Evolutionary conservation across 2,888 invertebrate species (phyloP), one percentile per base, ranked within the genome.

Genomic region (Stenoptilia bipunctidactyla): DNA sequence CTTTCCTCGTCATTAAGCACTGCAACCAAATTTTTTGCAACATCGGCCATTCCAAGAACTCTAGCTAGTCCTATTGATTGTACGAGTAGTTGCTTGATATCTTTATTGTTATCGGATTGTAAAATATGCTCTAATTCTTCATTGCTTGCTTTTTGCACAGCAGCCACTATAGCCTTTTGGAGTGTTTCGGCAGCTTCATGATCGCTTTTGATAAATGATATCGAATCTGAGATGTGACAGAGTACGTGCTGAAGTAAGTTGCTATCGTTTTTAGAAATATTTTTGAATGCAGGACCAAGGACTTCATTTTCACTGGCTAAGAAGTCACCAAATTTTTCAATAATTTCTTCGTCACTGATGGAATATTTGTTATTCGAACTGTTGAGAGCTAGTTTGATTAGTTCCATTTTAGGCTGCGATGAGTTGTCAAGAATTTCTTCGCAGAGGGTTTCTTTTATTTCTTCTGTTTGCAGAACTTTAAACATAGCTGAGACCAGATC

Each of bases 51-150:
- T 2, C 90, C 90, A 13, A 92, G 69, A 35, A 91, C 88, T 66
- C 85, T 88, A 0, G 92, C 91, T 13, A 92, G 77, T 14, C 90
- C 89, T 0, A 88, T 79, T 0, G 91, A 90, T 62, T 92, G 90
- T 2, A 86, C 66, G 8, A 91, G 69, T 46, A 85, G 52, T 52
- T 77, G 67, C 50, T 73, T 79, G 2, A 86, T 48, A 41, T 73
- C 72, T 44, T 79, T 69, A 14, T 76, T 68, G 38, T 85, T 70
- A 27, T 84, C 75, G 34, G 84, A 79, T 42, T 84, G 70, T 15
- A 89, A 55, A 33, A 90, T 58, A 40, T 80, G 66, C 52, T 87
- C 83, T 0, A 91, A 69, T 36, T 84, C 83, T 47, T 86, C 77
- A 39, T 86, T 86, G 56, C 89, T 88, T 1, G 85, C 82, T 55